A percentile compares a stretch with the other conserved stretches of the same genome.
Evolutionary conservation across 1,140 invertebrate species (phyloP).

Genomic region (Agrilus planipennis): DNA sequence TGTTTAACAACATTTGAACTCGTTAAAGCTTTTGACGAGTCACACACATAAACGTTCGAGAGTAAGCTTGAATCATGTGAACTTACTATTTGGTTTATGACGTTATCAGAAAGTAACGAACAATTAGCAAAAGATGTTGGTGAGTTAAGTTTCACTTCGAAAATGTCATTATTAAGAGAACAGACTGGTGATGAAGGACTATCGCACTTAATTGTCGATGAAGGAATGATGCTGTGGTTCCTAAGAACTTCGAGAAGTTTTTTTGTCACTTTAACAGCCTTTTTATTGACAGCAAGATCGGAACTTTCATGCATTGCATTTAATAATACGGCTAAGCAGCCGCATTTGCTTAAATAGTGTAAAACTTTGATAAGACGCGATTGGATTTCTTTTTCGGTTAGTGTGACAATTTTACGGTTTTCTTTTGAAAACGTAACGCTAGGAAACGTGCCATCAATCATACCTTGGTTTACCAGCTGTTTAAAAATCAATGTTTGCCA

Average conservation of each 20-base stretch:
- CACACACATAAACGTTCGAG: constrained; percentile 40
- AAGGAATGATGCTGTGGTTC: constrained; percentile 40
- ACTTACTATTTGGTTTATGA: constrained; percentile 43
- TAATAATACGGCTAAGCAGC: constrained; percentile 54
- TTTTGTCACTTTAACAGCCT: constrained; percentile 42
- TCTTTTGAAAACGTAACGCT: constrained; percentile 66
- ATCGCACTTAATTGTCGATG: constrained; percentile 23
- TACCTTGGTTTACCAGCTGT: constrained; percentile 57
- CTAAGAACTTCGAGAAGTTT: constrained; percentile 45
- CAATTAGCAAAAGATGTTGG: constrained; percentile 13
- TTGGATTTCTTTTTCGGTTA: constrained; percentile 55
- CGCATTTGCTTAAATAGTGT: constrained; percentile 46
- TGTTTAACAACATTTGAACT: constrained; percentile 23
- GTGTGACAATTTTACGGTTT: constrained; percentile 57
- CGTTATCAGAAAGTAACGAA: constrained; percentile 18
- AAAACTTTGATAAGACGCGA: constrained; percentile 48
- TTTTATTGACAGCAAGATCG: constrained; percentile 55
- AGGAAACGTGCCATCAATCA: constrained; percentile 66
- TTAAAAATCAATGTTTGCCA: constrained; percentile 56
- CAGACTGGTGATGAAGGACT: constrained; percentile 33
- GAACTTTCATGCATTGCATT: constrained; percentile 53
- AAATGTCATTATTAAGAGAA: constrained; percentile 24
- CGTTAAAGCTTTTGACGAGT: constrained; percentile 28
- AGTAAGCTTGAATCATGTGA: constrained; percentile 46
- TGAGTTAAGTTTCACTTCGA: constrained; percentile 17